Evolutionary conservation across 35 echinoderm and acorn worm genomes (phyloP).

Genomic region (Lytechinus pictus): DNA sequence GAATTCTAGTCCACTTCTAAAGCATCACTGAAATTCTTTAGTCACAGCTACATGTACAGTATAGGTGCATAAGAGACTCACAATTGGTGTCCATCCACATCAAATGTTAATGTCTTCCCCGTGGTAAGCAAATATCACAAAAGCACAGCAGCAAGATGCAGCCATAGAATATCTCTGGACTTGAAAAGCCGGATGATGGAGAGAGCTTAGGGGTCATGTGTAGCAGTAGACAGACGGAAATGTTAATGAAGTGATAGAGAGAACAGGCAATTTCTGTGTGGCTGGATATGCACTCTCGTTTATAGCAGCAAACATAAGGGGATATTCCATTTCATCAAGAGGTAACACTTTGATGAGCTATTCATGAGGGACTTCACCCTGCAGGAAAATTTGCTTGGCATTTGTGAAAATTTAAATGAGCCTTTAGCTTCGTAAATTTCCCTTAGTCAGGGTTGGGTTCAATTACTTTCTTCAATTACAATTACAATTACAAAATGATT

Average conservation of each 20-base stretch:
- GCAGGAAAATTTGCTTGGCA: neutral
- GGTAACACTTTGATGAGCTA: neutral
- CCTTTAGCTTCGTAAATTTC: too few species aligned
- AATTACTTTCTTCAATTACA: too few species aligned
- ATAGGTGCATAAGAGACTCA: neutral
- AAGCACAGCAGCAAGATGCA: neutral
- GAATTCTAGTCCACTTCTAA: neutral
- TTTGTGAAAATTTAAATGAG: too few species aligned
- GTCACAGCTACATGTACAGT: neutral
- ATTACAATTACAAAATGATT: too few species aligned
- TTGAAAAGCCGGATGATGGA: neutral
- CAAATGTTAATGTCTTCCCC: neutral
- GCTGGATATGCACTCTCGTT: neutral
- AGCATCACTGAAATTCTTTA: neutral
- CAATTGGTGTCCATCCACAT: neutral
- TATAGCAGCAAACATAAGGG: neutral
- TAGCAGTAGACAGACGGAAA: neutral
- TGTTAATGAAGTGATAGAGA: slow-evolving; percentile 5
- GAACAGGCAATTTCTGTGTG: slow-evolving; percentile 16
- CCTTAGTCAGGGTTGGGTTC: too few species aligned
- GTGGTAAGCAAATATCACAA: neutral
- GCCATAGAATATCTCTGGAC: neutral
- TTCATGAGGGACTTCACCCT: slow-evolving; percentile 1
- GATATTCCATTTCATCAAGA: neutral
- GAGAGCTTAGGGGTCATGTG: neutral